Base-by-base conservation (phyloP, 2,113 vertebrate species). In the Pachycephala philippinensis region DNA sequence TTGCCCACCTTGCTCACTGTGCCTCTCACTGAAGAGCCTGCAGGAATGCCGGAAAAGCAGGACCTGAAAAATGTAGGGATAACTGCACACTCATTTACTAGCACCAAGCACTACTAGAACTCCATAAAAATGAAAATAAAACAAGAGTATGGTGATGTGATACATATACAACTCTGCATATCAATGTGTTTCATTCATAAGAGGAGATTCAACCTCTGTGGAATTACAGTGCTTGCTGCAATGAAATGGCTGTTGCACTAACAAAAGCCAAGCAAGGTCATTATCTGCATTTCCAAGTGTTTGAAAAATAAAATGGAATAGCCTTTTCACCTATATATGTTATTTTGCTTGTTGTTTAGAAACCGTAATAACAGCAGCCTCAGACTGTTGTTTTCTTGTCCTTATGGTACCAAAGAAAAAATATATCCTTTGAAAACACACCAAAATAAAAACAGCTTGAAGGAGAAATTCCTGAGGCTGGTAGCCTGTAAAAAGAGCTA, bases 401-500 rank as follows among this genome's bases (percentile, higher is more conserved):
- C 49, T 79, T 71, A 39, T 26, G 30, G 82, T 71, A 91, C 69
- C n/a, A 87, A 84, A 91, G 84, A 91, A n/a, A 33, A 96, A 78
- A 75, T 44, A 18, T 1, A 47, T 35, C 9, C 75, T 90, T 68
- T 93, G 90, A 91, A 84, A 94, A 72, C 31, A 91, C 49, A 79
- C 31, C 31, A 53, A 85, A 90, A 94, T 52, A 61, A 88, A 95
- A 94, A 56, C 39, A 91, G 33, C 6, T 1, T 68, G 82, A 87
- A 87, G 61, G 57, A 87, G 40, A 28, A 91, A 85, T 60, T 85
- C 66, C 79, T 88, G 75, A 90, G 70, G 44, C 31, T 4, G 1
- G 39, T 66, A 93, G 49, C 13, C 74, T 91, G 70, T 78, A 95
- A 94, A 95, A 91, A 87, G 47, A 89, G 52, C 44, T 76, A 52